Evolutionary conservation across 1,140 invertebrate species (phyloP), one percentile per base, ranked within the genome.

Genomic region (Riptortus pedestris): DNA sequence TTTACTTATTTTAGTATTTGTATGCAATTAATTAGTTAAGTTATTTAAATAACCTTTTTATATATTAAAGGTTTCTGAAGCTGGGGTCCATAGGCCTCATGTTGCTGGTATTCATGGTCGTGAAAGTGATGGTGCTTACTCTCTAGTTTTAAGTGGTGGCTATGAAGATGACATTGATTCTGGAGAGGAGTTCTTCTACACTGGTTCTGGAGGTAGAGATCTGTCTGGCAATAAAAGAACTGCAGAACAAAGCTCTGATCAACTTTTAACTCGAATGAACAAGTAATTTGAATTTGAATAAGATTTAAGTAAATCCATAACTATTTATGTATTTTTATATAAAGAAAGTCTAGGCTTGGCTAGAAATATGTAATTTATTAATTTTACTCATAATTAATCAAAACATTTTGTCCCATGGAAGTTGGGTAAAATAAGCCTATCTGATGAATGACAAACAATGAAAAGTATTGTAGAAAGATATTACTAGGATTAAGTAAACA

Each of bases 161-260:
- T 93, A 93, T 71, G 90, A 91, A 74, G 90, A 92, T 74, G 90
- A 93, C 73, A 78, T 84, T 22, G 91, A 94, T 73, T 79, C 87
- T 68, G 91, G 91, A 0, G 82, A 88, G 28, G 83, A 88, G 71
- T 91, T 94, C 72, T 80, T 83, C 0, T 93, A 92, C 70, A 92
- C 89, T 2, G 90, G 88, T 28, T 87, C 86, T 70, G 90, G 90
- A 16, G 90, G 90, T 0, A 74, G 88, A 58, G 87, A 92, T 73
- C 76, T 91, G 3, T 86, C 85, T 18, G 85, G 88, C n/a, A 91
- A 91, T 72, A 91, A 90, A 72, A 76, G 90, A 59, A 88, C 86
- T 7, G 85, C 85, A 4, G 82, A 81, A 66, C 90, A 93, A 72
- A 89, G 86, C 65, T 87, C 82, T 74, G 88, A 93, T 72, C 90